These are phyloP conservation scores for Zygothrica quintamaculata DNA, from an alignment of 2,888 invertebrate genomes.

Conservation along the genomic window DNA sequence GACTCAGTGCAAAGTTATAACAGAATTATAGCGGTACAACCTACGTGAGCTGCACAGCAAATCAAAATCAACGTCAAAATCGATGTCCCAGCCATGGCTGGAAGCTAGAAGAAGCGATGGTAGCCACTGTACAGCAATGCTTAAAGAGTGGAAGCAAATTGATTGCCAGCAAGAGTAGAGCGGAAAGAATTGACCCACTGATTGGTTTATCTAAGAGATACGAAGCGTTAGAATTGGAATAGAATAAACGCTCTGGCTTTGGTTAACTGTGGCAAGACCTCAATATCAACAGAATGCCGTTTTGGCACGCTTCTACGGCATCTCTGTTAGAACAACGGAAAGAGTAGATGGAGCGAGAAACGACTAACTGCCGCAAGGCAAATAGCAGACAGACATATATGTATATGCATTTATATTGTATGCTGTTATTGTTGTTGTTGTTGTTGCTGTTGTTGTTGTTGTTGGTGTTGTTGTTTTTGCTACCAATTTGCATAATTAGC, in stretches of 20 bases:
- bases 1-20: constrained; percentile 27
- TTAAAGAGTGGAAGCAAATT: constrained; percentile 57
- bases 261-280: constrained; percentile 66
- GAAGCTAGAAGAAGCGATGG: constrained; percentile 42
- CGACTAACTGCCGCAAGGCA: constrained; percentile 24
- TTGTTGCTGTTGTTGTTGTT: constrained; percentile 13
- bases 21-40: constrained; percentile 28
- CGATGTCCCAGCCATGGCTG: constrained; percentile 3
- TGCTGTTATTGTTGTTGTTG: constrained; percentile 14
- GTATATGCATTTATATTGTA: constrained; percentile 3
- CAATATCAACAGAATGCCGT: constrained; percentile 57
- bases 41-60: constrained; percentile 58
- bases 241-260: constrained; percentile 49
- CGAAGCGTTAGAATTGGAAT: constrained; percentile 56
- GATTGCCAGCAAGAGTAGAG: constrained; percentile 59
- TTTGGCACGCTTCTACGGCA: constrained; percentile 55
- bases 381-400: too few species aligned
- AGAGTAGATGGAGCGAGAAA: not conserved
- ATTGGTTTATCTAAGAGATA: constrained; percentile 27
- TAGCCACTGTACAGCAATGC: constrained; percentile 11
- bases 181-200: constrained; percentile 65
- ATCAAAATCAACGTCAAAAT: constrained; percentile 3
- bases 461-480: too few species aligned
- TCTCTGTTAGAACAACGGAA: not conserved
- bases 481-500: constrained; percentile 75